Evolutionary conservation across 2,113 vertebrate genomes (phyloP).

Genomic region (Arizona elegans): DNA sequence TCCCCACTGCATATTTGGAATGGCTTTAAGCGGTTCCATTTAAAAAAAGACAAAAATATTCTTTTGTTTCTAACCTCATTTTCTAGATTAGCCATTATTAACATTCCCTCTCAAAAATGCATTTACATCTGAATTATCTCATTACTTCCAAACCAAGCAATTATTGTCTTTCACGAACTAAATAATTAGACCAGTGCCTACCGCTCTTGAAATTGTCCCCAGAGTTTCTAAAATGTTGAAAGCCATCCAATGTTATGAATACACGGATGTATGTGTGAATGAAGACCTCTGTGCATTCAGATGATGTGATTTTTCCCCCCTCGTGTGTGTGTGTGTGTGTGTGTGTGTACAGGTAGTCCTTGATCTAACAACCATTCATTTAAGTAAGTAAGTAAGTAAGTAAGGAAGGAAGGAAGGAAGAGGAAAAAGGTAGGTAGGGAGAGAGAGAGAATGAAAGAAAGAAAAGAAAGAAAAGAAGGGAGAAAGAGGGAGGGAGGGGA

Average conservation of each 20-base stretch:
- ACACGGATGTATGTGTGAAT: neutral
- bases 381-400: no score
- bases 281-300: no score
- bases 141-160: conserved; percentile 69
- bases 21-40: conserved; percentile 45
- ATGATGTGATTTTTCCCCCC: neutral
- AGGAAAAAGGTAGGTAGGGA: neutral
- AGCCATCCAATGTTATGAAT: conserved; percentile 19
- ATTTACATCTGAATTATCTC: conserved; percentile 74
- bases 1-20: conserved; percentile 39
- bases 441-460: neutral
- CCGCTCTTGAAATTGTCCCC: conserved; percentile 5
- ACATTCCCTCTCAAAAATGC: conserved; percentile 65
- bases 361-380: no score
- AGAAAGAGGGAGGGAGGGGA: neutral
- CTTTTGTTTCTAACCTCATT: conserved; percentile 58
- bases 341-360: no score
- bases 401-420: no score
- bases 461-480: no score
- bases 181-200: conserved; percentile 62
- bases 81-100: conserved; percentile 71
- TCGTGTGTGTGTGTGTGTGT: no score
- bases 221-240: conserved; percentile 32
- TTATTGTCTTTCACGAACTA: conserved; percentile 62
- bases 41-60: conserved; percentile 54